Conservation (phyloP, 2,888 invertebrate genomes). For the Panzeria rudis region DNA sequence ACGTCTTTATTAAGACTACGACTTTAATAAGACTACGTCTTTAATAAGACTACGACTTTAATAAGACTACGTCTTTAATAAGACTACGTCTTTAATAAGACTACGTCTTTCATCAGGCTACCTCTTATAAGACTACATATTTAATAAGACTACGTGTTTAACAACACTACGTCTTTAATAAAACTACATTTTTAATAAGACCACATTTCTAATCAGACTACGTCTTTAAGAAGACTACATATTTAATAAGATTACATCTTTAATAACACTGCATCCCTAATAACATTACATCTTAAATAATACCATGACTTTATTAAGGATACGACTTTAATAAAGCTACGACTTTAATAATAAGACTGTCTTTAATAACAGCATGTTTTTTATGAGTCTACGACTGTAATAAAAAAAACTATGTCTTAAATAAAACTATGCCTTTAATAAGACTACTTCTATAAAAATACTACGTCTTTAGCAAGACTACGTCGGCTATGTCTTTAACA, state of each 20-base stretch:
- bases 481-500: not conserved
- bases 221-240: not conserved
- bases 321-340: too few species aligned
- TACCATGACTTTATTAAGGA: too few species aligned
- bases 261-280: too few species aligned
- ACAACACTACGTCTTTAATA: not conserved
- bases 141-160: not conserved
- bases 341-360: too few species aligned
- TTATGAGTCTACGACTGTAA: too few species aligned
- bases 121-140: not conserved
- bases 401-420: too few species aligned
- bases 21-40: not conserved
- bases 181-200: not conserved
- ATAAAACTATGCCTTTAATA: too few species aligned
- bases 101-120: not conserved
- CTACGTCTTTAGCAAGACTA: not conserved
- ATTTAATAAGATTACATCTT: not conserved
- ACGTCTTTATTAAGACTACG: not conserved
- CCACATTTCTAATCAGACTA: not conserved
- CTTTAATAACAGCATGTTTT: too few species aligned
- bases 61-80: not conserved
- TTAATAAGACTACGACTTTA: not conserved
- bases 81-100: too few species aligned
- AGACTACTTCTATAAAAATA: too few species aligned
- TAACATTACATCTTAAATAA: too few species aligned